Evolutionary conservation across 2,113 vertebrate species (phyloP).

Genomic region (Trichechus manatus): DNA sequence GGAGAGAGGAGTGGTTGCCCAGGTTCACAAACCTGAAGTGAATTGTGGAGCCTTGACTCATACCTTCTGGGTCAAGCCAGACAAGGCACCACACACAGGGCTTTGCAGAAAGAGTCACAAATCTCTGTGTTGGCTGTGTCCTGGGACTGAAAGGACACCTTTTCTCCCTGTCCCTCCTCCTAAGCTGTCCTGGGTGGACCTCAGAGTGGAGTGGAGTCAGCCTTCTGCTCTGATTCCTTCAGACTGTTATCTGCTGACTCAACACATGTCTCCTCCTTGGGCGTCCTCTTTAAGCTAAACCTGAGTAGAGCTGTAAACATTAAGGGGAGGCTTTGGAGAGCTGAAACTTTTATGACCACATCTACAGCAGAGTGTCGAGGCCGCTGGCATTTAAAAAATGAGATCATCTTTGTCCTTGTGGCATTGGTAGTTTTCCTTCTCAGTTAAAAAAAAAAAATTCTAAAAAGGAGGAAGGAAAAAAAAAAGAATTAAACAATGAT

Average conservation of each 20-base stretch:
- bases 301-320: neutral
- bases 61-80: neutral
- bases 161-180: neutral
- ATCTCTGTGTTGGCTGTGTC: neutral
- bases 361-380: neutral
- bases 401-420: neutral
- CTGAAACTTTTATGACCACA: neutral
- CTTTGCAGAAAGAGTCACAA: neutral
- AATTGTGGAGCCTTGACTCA: neutral
- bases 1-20: neutral
- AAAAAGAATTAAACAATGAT: neutral
- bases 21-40: neutral
- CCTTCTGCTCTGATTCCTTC: rapidly evolving
- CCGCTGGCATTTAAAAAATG: neutral
- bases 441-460: neutral
- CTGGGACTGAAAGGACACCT: neutral
- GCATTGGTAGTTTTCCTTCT: neutral
- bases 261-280: neutral
- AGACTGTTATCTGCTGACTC: neutral
- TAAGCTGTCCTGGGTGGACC: neutral
- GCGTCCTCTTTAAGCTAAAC: neutral
- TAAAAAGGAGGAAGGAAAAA: neutral
- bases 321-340: neutral
- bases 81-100: rapidly evolving
- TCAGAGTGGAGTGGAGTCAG: rapidly evolving